Base-by-base conservation (phyloP, 2,113 vertebrate species). In the Corythoichthys haematopterus region DNA sequence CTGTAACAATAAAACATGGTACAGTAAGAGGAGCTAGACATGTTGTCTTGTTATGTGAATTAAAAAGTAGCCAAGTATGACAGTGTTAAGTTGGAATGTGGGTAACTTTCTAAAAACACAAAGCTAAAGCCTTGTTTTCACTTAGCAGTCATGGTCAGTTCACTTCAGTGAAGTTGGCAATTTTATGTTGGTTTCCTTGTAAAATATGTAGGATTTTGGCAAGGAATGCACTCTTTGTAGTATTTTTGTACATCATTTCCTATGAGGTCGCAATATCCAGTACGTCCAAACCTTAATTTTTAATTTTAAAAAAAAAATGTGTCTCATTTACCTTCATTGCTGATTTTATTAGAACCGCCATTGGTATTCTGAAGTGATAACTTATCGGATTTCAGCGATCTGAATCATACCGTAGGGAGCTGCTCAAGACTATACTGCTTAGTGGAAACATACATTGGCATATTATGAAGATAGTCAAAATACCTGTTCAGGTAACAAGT, bases 21-120 rank as follows among this genome's bases (percentile, higher is more conserved):
- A 33, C 2, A 2, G 65, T 76, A 79, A 68, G 16, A 84, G 89
- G 89, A 93, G 91, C 91, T 93, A 92, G 91, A 88, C 92, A 93
- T 88, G 88, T 91, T 93, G 91, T 94, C 91, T 90, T 91, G 90
- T 91, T 93, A 93, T 10, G 5, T 92, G 93, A 93, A 94, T 93
- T 84, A 91, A 88, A 88, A 91, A 90, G 79, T 89, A 88, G 83
- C 88, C 92, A 89, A 89, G 81, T 82, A 92, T 92, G 88, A 91
- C 92, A 83, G 91, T 83, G 93, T 84, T 88, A 40, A 88, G 85
- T 84, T 80, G 90, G 88, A 86, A 88, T 84, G 85, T 92, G 81
- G 74, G 84, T 81, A 88, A 87, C 81, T 76, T 71, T 68, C 87
- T 88, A 90, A 84, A 88, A 92, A 91, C 85, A 88, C 82, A 82